These are phyloP conservation scores for Sussaba pulchella DNA, from an alignment of 2,888 invertebrate species.

Conservation along the genomic window DNA sequence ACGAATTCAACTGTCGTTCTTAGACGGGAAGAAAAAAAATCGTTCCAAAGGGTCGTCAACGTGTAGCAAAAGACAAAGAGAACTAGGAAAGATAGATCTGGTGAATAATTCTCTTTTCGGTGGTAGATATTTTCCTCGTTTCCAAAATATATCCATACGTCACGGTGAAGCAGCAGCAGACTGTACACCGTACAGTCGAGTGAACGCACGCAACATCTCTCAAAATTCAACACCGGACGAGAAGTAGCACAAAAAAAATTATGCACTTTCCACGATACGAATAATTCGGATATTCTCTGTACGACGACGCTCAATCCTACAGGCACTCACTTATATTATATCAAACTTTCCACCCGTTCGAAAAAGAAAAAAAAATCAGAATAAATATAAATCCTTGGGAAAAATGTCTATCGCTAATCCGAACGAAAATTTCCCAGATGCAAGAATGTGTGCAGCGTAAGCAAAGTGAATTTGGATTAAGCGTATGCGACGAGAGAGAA, in stretches of 20 bases:
- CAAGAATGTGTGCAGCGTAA: too few species aligned
- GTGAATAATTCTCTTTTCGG: constrained; percentile 32
- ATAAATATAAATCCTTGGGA: too few species aligned
- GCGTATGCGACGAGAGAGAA: constrained; percentile 7
- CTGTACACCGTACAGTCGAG: background rate
- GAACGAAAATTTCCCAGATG: too few species aligned
- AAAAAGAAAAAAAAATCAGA: too few species aligned
- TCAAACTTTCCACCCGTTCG: background rate
- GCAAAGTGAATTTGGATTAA: background rate
- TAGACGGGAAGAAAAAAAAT: constrained; percentile 3
- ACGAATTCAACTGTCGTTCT: background rate
- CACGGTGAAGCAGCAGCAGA: background rate
- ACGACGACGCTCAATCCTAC: background rate
- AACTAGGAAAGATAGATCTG: constrained; percentile 18
- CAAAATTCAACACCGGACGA: background rate
- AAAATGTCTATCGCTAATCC: too few species aligned
- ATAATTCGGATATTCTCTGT: background rate
- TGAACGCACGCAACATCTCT: background rate
- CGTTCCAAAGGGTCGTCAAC: constrained; percentile 26
- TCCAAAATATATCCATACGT: background rate
- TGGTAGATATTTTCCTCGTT: constrained; percentile 17
- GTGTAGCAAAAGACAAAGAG: too few species aligned
- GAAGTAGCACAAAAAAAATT: constrained; percentile 6
- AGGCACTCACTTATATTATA: background rate
- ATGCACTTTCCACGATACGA: background rate